A percentile compares a stretch with the other conserved stretches of the same genome.
Evolutionary conservation across 2,797 vertebrate species (phyloP).

Genomic region (Gallinago solitaria): DNA sequence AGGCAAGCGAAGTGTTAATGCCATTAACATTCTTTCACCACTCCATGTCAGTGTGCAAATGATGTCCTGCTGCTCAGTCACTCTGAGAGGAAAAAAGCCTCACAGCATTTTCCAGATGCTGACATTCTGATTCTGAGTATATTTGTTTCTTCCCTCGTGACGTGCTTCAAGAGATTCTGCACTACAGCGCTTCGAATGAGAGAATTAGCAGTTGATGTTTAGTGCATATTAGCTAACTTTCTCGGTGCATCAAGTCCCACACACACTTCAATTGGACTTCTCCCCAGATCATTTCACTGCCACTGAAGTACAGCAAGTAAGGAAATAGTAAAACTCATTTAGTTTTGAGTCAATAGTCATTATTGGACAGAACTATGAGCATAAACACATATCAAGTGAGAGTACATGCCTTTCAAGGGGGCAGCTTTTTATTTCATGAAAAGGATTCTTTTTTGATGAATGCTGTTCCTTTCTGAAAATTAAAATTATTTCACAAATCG

Average conservation of each 20-base stretch:
- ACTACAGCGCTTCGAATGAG: not conserved
- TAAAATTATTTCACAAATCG: not conserved
- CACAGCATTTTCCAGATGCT: constrained; percentile 33
- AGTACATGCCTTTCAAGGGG: not conserved
- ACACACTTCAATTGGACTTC: not conserved
- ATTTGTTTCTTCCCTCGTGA: not conserved
- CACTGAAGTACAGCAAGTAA: not conserved
- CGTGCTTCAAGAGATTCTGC: not conserved
- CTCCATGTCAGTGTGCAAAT: constrained; percentile 23
- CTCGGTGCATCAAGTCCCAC: not conserved
- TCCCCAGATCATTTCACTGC: not conserved
- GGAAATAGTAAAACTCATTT: not conserved
- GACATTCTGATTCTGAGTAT: not conserved
- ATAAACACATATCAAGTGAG: not conserved
- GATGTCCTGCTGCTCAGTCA: constrained; percentile 48
- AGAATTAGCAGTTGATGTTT: not conserved
- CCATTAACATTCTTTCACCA: constrained; percentile 46
- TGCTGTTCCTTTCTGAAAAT: constrained; percentile 9
- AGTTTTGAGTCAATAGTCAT: not conserved
- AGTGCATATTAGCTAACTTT: not conserved
- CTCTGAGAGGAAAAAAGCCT: not conserved
- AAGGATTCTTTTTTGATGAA: not conserved
- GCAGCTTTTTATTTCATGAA: not conserved
- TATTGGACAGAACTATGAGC: not conserved
- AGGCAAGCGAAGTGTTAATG: constrained; percentile 62